Evolutionary conservation across 2,113 vertebrate species (phyloP).

Genomic region (Chauna torquata): DNA sequence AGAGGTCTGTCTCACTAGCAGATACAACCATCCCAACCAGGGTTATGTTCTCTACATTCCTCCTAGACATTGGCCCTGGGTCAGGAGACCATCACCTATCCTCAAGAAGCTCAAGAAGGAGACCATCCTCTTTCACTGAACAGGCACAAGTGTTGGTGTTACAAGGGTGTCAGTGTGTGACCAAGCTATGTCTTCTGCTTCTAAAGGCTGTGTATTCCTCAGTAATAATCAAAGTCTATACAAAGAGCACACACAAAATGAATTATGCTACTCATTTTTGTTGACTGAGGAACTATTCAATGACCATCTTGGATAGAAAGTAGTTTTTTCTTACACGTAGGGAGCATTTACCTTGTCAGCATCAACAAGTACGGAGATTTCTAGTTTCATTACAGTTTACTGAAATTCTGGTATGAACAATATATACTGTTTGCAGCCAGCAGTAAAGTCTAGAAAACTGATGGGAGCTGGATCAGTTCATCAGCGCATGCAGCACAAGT

Average conservation of each 20-base stretch:
- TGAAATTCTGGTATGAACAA: background rate
- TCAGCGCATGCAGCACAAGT: background rate
- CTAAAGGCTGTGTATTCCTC: background rate
- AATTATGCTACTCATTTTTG: background rate
- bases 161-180: too few relatives aligned
- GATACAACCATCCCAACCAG: background rate
- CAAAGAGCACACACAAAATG: background rate
- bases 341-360: background rate
- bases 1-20: background rate
- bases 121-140: background rate
- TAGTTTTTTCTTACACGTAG: background rate
- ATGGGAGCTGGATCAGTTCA: background rate
- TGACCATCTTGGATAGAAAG: background rate
- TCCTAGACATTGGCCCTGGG: background rate
- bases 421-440: background rate
- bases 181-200: background rate
- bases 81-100: background rate
- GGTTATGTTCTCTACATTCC: background rate
- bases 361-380: background rate
- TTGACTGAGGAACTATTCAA: background rate
- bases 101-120: background rate
- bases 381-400: background rate
- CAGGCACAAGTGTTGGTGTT: background rate
- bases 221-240: background rate
- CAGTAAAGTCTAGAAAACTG: background rate